Evolutionary conservation across 2,888 invertebrate genomes (phyloP).

Genomic region (Eilema sororculum): DNA sequence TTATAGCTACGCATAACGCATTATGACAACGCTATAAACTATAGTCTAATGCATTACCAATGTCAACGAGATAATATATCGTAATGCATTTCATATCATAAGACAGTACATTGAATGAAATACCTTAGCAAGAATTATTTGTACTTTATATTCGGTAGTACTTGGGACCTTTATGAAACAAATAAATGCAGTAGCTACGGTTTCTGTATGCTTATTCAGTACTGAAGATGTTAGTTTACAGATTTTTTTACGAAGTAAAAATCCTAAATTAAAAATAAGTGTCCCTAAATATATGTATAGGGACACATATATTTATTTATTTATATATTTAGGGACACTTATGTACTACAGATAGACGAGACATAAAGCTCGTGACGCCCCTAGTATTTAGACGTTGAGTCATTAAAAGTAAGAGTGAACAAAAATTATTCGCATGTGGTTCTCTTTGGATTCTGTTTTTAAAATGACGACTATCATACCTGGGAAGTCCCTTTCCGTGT

Average conservation of each 20-base stretch:
- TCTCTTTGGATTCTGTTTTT: background rate
- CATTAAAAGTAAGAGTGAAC: background rate
- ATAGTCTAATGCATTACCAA: constrained; percentile 30
- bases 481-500: background rate
- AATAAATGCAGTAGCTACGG: no score
- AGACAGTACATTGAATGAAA: background rate
- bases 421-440: no score
- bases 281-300: no score
- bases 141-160: background rate
- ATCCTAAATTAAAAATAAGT: no score
- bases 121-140: background rate
- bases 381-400: background rate
- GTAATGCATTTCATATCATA: background rate
- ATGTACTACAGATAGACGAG: background rate
- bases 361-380: background rate
- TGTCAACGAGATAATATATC: constrained; percentile 21
- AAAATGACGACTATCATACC: background rate
- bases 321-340: no score
- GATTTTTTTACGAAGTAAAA: no score
- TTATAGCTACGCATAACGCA: constrained; percentile 23
- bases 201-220: no score
- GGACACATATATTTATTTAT: no score
- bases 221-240: no score
- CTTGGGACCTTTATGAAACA: background rate
- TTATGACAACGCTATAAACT: constrained; percentile 1